Conservation (phyloP, 2,113 vertebrate genomes). For the Cathartes aura region DNA sequence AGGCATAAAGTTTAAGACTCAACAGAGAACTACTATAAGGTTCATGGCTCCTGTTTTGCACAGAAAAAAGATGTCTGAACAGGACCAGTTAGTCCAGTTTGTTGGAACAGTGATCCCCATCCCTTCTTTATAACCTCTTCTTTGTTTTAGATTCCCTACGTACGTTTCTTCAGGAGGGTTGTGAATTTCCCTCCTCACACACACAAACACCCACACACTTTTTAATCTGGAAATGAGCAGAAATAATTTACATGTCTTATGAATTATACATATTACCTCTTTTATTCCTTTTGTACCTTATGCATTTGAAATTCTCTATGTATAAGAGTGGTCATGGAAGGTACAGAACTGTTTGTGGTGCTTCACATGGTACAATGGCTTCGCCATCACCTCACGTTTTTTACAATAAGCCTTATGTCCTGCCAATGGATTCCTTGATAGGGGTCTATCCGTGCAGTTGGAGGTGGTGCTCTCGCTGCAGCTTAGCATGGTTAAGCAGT, state of each 20-base stretch:
- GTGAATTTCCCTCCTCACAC: background rate
- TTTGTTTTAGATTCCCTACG: background rate
- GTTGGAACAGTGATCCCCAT: background rate
- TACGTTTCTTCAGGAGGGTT: background rate
- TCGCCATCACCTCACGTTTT: background rate
- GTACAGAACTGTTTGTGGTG: background rate
- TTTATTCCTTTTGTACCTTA: background rate
- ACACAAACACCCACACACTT: background rate
- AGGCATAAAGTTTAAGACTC: background rate
- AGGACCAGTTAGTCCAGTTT: background rate
- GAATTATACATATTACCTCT: background rate
- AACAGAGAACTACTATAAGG: background rate
- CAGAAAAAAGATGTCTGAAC: background rate
- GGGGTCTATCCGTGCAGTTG: background rate
- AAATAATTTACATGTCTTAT: conserved; percentile 4
- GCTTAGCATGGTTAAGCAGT: background rate
- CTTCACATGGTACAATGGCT: background rate
- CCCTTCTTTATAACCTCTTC: background rate
- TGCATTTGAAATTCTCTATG: background rate
- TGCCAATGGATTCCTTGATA: background rate
- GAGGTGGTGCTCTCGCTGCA: background rate
- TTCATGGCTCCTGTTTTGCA: background rate
- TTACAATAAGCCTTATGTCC: background rate
- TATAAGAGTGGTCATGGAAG: background rate
- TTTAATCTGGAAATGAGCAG: background rate